Evolutionary conservation across 1,140 invertebrate genomes (phyloP), one percentile per base, ranked within the genome.

Genomic region (Sweltsa coloradensis): DNA sequence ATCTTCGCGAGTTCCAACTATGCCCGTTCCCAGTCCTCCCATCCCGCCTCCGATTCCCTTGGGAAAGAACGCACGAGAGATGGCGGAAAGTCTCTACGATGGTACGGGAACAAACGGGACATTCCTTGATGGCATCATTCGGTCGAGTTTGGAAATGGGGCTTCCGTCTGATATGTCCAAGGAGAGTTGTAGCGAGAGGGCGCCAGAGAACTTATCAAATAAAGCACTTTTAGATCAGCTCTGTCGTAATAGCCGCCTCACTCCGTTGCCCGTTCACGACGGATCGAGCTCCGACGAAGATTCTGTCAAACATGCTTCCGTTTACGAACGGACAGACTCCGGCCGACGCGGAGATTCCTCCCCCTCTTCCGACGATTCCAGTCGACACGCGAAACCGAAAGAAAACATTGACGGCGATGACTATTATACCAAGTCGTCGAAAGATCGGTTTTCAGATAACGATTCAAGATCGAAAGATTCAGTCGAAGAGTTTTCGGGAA

Each of bases 121-220:
- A 51, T 83, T 86, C 58, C 64, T 86, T 41, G 85, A 87, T 56
- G 84, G 81, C 41, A 81, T 88, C 47, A 89, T 89, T 55, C 71
- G 85, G 50, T 84, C 83, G 51, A 83, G 78, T 55, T 65, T 85
- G 19, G 82, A 84, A 56, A 75, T 75, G 43, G 73, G 68, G 16
- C 73, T 75, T 44, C 60, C 63, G 7, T 55, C 65, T 22, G 66
- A 66, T 37, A 60, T 62, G 41, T 46, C 49, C 5, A 53, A 55
- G 27, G 57, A 66, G 6, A 64, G 62, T 9, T 44, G 60, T 61
- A 36, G 19, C 45, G 34, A 14, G 21, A 59, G 16, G 31, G 55
- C 47, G 22, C 65, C 66, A 3, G 69, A 72, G 47, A 62, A 67
- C 43, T 65, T 72, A 64, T 73, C 75, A 29, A 52, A 52, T 21